Conservation (phyloP, 2,797 vertebrate genomes). For the Diglossa cyanea region DNA sequence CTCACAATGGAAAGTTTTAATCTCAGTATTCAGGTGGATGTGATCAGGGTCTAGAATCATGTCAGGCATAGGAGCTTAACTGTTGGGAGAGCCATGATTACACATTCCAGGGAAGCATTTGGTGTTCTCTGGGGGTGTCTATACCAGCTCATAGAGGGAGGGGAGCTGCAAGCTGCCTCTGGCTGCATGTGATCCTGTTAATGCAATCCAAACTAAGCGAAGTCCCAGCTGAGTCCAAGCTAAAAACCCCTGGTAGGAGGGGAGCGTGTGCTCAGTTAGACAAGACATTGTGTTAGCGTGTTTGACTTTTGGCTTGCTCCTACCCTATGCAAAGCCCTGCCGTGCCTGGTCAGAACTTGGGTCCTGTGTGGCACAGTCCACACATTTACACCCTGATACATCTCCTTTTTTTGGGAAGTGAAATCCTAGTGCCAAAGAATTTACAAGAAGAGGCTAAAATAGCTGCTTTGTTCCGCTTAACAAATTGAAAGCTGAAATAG, state of each 20-base stretch:
- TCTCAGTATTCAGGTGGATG: not conserved
- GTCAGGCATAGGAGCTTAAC: not conserved
- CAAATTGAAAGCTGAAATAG: not conserved
- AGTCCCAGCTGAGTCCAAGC: not conserved
- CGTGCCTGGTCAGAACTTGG: not conserved
- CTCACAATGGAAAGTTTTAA: not conserved
- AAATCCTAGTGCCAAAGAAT: not conserved
- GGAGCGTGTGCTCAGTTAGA: not conserved
- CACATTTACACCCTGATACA: not conserved
- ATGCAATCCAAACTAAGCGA: not conserved
- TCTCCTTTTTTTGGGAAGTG: not conserved
- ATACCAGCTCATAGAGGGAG: not conserved
- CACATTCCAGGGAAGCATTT: not conserved
- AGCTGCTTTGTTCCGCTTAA: not conserved
- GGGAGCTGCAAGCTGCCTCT: not conserved
- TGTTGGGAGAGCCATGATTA: not conserved
- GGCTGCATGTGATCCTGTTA: not conserved
- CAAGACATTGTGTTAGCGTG: accelerated
- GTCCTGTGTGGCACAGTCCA: not conserved
- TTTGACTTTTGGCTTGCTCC: not conserved
- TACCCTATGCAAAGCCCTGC: not conserved
- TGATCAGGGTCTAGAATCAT: not conserved
- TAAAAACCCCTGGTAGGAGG: not conserved
- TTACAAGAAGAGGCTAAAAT: not conserved
- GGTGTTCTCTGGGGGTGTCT: not conserved